Percentiles rank a stretch among this genome's conserved stretches.
Conservation (phyloP, 2,888 invertebrate species). For the Chrysotoxum bicinctum region DNA sequence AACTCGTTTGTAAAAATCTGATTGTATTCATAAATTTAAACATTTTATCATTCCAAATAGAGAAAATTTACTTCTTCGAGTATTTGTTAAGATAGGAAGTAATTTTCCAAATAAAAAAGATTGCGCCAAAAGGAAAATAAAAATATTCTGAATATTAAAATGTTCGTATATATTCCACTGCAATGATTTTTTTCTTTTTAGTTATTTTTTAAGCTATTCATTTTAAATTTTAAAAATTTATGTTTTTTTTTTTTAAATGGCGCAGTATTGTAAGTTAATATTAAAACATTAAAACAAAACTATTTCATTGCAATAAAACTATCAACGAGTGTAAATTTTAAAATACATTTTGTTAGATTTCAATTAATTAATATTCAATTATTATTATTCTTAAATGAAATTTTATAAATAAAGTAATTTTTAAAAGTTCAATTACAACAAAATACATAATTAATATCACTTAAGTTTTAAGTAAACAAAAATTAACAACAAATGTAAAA, state of each 20-base stretch:
- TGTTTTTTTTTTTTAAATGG: slow-evolving; percentile 40
- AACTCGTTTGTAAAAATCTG: slow-evolving; percentile 54
- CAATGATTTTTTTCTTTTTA: slow-evolving; percentile 5
- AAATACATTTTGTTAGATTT: slow-evolving; percentile 29
- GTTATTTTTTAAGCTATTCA: slow-evolving; percentile 10
- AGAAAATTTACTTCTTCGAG: slow-evolving; percentile 60
- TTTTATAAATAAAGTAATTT: slow-evolving; percentile 23
- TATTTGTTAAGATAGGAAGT: slow-evolving; percentile 26
- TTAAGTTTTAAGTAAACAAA: slow-evolving; percentile 53
- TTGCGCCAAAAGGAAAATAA: slow-evolving; percentile 44
- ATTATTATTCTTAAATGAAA: slow-evolving; percentile 18
- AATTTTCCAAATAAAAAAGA: slow-evolving; percentile 20
- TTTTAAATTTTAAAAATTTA: background rate
- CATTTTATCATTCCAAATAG: slow-evolving; percentile 70
- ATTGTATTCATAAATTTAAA: slow-evolving; percentile 67
- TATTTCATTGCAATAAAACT: slow-evolving; percentile 51
- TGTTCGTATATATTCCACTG: slow-evolving; percentile 20
- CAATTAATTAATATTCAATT: slow-evolving; percentile 18
- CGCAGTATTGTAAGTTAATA: slow-evolving; percentile 45
- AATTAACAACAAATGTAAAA: slow-evolving; percentile 47
- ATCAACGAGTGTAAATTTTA: slow-evolving; percentile 61
- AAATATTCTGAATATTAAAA: background rate
- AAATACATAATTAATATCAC: slow-evolving; percentile 40
- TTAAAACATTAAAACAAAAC: background rate
- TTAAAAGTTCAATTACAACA: slow-evolving; percentile 33